These are phyloP conservation scores for Cyclophora albipunctata DNA, from an alignment of 2,888 invertebrate genomes.

Conservation along the genomic window DNA sequence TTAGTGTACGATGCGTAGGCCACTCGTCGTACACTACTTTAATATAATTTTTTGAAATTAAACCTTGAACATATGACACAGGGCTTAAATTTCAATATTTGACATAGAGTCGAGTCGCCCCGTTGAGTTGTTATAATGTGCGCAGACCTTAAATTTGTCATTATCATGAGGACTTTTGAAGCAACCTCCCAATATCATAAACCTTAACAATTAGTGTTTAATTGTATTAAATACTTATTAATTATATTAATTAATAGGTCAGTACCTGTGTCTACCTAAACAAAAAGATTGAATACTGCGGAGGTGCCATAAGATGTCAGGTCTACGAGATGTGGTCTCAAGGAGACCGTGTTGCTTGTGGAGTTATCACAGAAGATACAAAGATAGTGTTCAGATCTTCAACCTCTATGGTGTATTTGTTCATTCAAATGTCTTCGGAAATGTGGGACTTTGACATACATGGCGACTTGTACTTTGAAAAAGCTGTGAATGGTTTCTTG, in stretches of 20 bases:
- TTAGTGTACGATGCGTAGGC: no score
- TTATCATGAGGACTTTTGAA: no score
- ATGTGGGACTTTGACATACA: constrained; percentile 99
- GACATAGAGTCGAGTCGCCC: no score
- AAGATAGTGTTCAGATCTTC: constrained; percentile 98
- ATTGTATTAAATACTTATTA: no score
- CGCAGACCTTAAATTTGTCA: no score
- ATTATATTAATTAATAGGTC: constrained; percentile 67
- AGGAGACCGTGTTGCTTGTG: constrained; percentile 95
- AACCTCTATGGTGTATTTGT: constrained; percentile 97
- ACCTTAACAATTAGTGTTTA: no score
- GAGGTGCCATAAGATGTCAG: constrained; percentile 88
- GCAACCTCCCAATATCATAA: no score
- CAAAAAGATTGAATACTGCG: constrained; percentile 95
- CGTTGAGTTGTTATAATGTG: no score
- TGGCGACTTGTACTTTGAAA: constrained; percentile 98
- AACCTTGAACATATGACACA: no score
- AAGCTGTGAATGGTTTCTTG: constrained; percentile 97
- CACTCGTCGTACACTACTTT: no score
- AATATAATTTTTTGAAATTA: no score
- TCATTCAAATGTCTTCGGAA: constrained; percentile 98
- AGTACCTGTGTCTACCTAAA: constrained; percentile 94
- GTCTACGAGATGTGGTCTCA: constrained; percentile 98
- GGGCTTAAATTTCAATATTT: no score
- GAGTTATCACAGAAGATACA: constrained; percentile 95